Conservation (phyloP, 2,888 invertebrate genomes). For the Exocentrus adspersus region DNA sequence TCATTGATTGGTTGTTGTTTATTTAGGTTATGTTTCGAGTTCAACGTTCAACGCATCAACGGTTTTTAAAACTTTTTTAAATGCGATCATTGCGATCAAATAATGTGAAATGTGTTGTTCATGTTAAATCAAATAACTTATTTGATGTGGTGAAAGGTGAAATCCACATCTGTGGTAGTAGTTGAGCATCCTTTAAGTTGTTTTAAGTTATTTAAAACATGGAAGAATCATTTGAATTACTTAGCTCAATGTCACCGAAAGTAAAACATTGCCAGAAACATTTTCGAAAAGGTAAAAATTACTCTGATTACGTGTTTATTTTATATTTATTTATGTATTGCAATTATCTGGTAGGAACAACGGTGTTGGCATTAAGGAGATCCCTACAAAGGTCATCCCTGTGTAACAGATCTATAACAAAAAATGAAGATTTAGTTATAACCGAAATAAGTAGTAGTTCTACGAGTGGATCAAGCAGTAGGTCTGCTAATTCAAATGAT, state of each 20-base stretch:
- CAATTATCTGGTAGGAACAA: constrained; percentile 49
- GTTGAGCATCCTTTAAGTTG: too few species aligned
- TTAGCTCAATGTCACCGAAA: constrained; percentile 57
- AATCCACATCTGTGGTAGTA: too few species aligned
- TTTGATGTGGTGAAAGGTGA: too few species aligned
- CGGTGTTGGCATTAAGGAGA: constrained; percentile 54
- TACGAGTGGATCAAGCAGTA: constrained; percentile 35
- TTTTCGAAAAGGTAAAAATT: constrained; percentile 42
- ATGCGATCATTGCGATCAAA: too few species aligned
- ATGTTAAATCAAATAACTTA: too few species aligned
- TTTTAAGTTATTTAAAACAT: too few species aligned
- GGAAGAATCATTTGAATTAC: constrained; percentile 48
- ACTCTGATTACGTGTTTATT: not conserved
- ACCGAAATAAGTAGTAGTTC: constrained; percentile 31
- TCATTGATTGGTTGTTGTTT: too few species aligned
- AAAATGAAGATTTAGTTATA: constrained; percentile 39
- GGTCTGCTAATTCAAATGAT: constrained; percentile 27
- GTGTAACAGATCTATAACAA: constrained; percentile 46
- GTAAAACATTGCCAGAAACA: constrained; percentile 45
- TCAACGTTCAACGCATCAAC: too few species aligned
- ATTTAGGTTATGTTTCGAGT: too few species aligned
- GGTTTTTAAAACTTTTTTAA: too few species aligned
- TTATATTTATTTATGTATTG: constrained; percentile 1
- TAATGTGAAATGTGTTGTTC: too few species aligned
- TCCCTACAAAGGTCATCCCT: constrained; percentile 53